Conservation (phyloP, 2,888 invertebrate species). For the Platycheirus albimanus region DNA sequence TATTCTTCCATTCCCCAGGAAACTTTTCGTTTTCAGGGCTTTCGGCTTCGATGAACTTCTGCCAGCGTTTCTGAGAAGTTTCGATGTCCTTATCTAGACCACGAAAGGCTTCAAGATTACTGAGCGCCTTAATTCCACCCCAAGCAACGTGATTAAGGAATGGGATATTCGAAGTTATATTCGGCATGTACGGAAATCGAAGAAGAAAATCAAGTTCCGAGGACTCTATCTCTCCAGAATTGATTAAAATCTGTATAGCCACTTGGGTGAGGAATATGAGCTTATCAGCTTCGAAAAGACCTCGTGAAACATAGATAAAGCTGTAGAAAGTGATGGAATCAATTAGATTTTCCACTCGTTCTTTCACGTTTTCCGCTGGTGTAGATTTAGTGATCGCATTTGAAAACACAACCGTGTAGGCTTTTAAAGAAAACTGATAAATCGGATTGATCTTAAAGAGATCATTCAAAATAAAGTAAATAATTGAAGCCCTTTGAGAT, state of each 20-base stretch:
- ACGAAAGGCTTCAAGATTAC: conserved; percentile 90
- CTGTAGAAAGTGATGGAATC: conserved; percentile 94
- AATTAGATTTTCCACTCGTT: conserved; percentile 89
- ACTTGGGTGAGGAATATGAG: conserved; percentile 94
- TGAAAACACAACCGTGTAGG: conserved; percentile 93
- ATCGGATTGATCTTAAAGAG: conserved; percentile 96
- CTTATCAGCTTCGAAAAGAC: conserved; percentile 95
- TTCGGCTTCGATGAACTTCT: conserved; percentile 95
- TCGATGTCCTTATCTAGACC: conserved; percentile 96
- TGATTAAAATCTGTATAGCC: conserved; percentile 87
- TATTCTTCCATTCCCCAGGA: conserved; percentile 98
- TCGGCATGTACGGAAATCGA: conserved; percentile 91
- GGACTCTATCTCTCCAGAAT: conserved; percentile 87
- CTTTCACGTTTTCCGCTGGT: conserved; percentile 87
- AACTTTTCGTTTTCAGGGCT: conserved; percentile 96
- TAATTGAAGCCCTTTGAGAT: conserved; percentile 92
- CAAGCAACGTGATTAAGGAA: conserved; percentile 91
- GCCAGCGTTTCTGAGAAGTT: conserved; percentile 95
- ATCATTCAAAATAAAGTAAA: conserved; percentile 97
- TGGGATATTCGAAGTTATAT: conserved; percentile 89
- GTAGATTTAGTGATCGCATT: conserved; percentile 90
- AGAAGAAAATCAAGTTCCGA: conserved; percentile 93
- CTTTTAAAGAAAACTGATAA: conserved; percentile 97
- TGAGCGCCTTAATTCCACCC: conserved; percentile 92
- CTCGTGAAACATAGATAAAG: conserved; percentile 94